Percentiles rank a stretch among this genome's conserved stretches.
Evolutionary conservation across 2,888 invertebrate species (phyloP).

Genomic region (Phyllotreta striolata): DNA sequence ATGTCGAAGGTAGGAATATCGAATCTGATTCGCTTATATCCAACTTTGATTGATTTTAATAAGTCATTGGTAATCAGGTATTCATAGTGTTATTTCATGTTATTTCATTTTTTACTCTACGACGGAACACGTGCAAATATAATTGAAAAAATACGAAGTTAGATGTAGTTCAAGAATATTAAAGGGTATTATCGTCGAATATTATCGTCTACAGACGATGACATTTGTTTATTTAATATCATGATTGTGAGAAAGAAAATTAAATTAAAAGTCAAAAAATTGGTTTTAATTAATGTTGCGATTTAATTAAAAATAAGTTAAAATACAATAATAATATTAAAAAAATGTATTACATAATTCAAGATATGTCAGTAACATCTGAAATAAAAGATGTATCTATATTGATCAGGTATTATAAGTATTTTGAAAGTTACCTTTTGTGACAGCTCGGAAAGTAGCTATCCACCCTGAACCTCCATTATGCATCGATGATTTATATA

Average conservation of each 20-base stretch:
- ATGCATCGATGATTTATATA: slow-evolving; percentile 47
- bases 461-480: slow-evolving; percentile 51
- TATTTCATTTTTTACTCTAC: background rate
- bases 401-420: slow-evolving; percentile 4
- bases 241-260: background rate
- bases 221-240: too few species aligned
- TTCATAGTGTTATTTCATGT: background rate
- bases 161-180: background rate
- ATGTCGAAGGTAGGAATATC: slow-evolving; percentile 1
- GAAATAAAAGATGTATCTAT: slow-evolving; percentile 16
- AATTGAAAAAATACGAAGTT: background rate
- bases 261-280: too few species aligned
- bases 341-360: background rate
- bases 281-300: too few species aligned
- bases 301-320: slow-evolving; percentile 6
- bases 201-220: too few species aligned
- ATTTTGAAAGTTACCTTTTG: slow-evolving; percentile 29
- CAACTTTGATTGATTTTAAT: slow-evolving; percentile 13
- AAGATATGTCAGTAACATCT: slow-evolving; percentile 30
- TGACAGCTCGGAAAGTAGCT: slow-evolving; percentile 45
- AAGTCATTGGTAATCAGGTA: slow-evolving; percentile 12
- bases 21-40: background rate
- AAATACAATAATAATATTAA: background rate
- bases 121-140: slow-evolving; percentile 1
- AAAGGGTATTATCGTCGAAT: too few species aligned